Evolutionary conservation across 1,140 invertebrate species (phyloP), one percentile per base, ranked within the genome.

Genomic region (Neodiprion virginianus): DNA sequence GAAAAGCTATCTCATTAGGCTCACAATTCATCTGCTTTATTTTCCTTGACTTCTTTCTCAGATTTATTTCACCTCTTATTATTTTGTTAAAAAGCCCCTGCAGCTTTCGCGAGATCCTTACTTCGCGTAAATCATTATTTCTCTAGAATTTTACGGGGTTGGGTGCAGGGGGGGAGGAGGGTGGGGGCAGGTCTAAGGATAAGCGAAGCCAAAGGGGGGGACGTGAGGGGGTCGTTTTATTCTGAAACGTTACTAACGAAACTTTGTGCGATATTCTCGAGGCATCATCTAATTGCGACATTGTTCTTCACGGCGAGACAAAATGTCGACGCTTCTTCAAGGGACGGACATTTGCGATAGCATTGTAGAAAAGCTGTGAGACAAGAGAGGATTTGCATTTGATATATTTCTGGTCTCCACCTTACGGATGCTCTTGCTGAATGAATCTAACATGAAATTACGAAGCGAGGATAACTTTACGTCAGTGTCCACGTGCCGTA

Each of bases 1-100:
- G 53, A 61, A 17, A 61, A 12, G 53, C 53, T 61, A 61, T 61
- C 53, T 61, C 53, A 61, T 61, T 61, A 61, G n/a, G 53, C 53
- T 61, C 53, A 61, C 53, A 61, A 61, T 61, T 61, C 53, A 61
- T 61, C 53, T 61, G 53, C 53, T 61, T 61, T 61, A 61, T 61
- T 61, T 61, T 61, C 53, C 53, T 61, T 61, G 53, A 61, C 53
- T 61, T 61, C 53, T 61, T 61, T 61, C 53, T 61, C 53, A 61
- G 53, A 61, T 61, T 61, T 61, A 61, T 61, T 61, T 61, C 53
- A 12, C 53, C 53, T 61, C 53, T 61, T 61, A 61, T 61, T 61
- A 61, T 61, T 61, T 61, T 61, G 7, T 7, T 61, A 14, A 61
- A 61, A 61, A 61, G 53, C 11, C 5, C 3, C 53, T 61, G 53